phyloP scores from a whole-genome alignment of 2,888 invertebrate genomes.

The Plemyria rubiginata region DNA sequence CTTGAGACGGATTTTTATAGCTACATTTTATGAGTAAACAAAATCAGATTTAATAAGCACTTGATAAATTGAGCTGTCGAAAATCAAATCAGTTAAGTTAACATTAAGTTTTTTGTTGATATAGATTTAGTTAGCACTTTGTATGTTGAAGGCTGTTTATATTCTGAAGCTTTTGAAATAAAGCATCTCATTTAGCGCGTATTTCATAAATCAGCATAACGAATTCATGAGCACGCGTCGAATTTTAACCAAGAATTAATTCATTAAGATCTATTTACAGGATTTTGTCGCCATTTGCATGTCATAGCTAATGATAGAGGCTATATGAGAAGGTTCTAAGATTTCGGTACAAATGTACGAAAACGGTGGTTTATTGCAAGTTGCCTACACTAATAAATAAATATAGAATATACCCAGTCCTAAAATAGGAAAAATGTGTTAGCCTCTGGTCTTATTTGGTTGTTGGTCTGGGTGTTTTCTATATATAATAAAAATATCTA shows the following conservation, averaged over 20 bases:
- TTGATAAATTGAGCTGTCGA: neutral
- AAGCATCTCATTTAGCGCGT: slow-evolving; percentile 50
- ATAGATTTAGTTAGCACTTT: neutral
- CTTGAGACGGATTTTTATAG: too few relatives aligned
- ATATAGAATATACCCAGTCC: too few relatives aligned
- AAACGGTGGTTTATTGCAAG: neutral
- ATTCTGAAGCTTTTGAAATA: slow-evolving; percentile 20
- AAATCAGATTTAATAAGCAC: neutral
- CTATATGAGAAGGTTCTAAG: slow-evolving; percentile 11
- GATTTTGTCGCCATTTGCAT: slow-evolving; percentile 56
- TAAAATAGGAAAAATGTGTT: too few relatives aligned
- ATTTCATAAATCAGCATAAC: slow-evolving; percentile 67
- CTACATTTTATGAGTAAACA: too few relatives aligned
- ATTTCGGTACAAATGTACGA: slow-evolving; percentile 2
- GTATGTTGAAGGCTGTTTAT: slow-evolving; percentile 10
- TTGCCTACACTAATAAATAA: too few relatives aligned
- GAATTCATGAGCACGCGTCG: slow-evolving; percentile 74
- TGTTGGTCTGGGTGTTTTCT: too few relatives aligned
- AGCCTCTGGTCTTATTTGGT: too few relatives aligned
- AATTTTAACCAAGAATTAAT: slow-evolving; percentile 72
- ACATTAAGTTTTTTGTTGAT: neutral
- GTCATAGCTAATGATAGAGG: slow-evolving; percentile 47
- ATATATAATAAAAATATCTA: too few relatives aligned
- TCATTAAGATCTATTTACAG: slow-evolving; percentile 67
- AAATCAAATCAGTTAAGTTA: neutral